Base-by-base conservation (phyloP, 2,888 invertebrate genomes). In the Adelognathus sp. region DNA sequence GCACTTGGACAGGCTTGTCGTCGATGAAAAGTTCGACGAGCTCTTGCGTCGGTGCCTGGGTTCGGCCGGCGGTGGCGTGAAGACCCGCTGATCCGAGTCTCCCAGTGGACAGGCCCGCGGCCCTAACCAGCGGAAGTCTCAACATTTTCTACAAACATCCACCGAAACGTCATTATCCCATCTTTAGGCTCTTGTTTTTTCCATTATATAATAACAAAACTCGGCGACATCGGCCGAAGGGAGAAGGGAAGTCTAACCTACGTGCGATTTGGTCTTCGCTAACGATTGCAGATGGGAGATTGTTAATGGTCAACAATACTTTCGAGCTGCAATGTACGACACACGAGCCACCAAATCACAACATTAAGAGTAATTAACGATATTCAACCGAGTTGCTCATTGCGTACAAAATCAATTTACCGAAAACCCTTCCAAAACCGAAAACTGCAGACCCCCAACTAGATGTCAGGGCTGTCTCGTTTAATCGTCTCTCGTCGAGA, bases 11-110 rank as follows among this genome's bases (percentile, higher is more conserved):
- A 81, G 97, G 96, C 91, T 98, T 96, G 91, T 98, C 99, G 93
- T 99, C 98, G 87, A 99, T 96, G 92, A 99, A 99, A 56, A 99
- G 96, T 93, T 99, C 99, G 50, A 99, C 94, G 89, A 96, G 95
- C 81, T 97, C 95, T 41, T 96, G 94, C 3, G 46, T 9, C 74
- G 91, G 89, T 74, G 90, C 82, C 74, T 92, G 92, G 4, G 83
- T 80, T 56, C 87, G 89, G n/a, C 82, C 83, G n/a, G 88, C 83
- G 7, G 86, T 85, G 21, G 88, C 88, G 52, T 90, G 88, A 44
- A 90, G 52, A 11, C 85, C 84, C 56, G 94, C 93, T 83, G 92
- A 93, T 60, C 92, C 83, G 50, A 88, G 81, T 74, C 88, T 88
- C 69, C 88, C 86, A 84, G 87, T 90, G 83, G 92, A 92, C 86